Base-by-base conservation (phyloP, 2,797 vertebrate species). In the Neosalanx taihuensis region DNA sequence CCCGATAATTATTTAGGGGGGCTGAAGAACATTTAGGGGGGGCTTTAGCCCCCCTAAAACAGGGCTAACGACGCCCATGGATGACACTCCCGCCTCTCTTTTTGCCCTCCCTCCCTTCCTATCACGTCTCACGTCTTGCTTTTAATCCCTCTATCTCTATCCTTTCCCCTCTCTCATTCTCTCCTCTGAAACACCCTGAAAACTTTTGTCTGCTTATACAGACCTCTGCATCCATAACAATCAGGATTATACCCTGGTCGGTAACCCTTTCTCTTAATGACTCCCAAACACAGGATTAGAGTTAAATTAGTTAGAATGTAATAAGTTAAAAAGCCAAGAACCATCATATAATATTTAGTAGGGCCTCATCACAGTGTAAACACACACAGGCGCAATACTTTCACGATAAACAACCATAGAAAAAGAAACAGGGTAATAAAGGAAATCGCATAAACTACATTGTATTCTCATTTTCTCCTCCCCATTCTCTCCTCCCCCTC, bases 211-310 rank as follows among this genome's bases (percentile, higher is more conserved):
- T 35, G 33, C 33, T 6, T 6, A 35, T 35, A 35, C 33, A 35
- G 33, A 35, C 96, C 96, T 96, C 94, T 96, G 96, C 96, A 96
- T 98, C 95, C 95, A 97, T 98, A 98, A 98, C 97, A 98, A 98
- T 95, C 95, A 95, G 94, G 96, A 96, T 99, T 98, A 98, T 99
- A 95, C 95, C 95, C 96, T 98, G 98, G 98, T 98, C 98, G 98
- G 96, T 96, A 98, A 98, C 95, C 96, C 23, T 26, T 95, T 96
- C 92, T 92, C 95, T 95, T 98, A 98, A 99, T 99, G 95, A 98
- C 96, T 97, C 95, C 95, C 98, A 97, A 98, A 98, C 96, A 33
- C 33, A 35, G 4, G 6, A 35, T 35, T 35, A 35, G 33, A 35
- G 33, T 35, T 35, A 1, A 35, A 35, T 35, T 4, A 35, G 33